These are phyloP conservation scores for Chymomyza costata DNA, from an alignment of 1,140 invertebrate species.

Conservation along the genomic window DNA sequence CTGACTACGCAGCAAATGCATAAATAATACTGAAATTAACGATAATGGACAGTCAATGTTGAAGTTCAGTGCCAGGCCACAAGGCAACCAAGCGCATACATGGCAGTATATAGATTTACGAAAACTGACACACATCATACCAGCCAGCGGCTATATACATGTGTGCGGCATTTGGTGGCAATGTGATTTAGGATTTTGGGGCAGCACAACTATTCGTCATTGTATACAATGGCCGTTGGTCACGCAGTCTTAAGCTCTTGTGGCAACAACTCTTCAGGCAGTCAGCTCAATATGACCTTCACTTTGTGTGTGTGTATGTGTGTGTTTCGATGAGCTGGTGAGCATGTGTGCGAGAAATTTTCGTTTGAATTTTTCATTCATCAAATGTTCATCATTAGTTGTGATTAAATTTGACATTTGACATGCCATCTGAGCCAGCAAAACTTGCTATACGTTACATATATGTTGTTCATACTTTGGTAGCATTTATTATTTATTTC, in stretches of 20 bases:
- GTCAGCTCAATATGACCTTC: slow-evolving; percentile 8
- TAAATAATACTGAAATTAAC: slow-evolving; percentile 42
- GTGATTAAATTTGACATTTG: slow-evolving; percentile 44
- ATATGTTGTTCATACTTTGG: too few relatives aligned
- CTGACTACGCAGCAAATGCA: slow-evolving; percentile 41
- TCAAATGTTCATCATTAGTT: slow-evolving; percentile 39
- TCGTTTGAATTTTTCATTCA: slow-evolving; percentile 40
- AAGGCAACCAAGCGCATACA: slow-evolving; percentile 9
- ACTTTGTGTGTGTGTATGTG: too few relatives aligned
- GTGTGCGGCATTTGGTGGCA: slow-evolving; percentile 2
- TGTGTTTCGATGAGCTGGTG: too few relatives aligned
- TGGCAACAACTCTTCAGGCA: neutral
- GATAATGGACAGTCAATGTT: slow-evolving; percentile 42
- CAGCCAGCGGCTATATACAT: neutral
- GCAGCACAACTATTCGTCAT: too few relatives aligned
- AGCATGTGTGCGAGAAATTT: slow-evolving; percentile 1
- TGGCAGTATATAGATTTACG: neutral
- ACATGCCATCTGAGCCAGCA: slow-evolving; percentile 8
- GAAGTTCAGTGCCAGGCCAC: slow-evolving; percentile 53
- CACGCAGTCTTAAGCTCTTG: slow-evolving; percentile 33
- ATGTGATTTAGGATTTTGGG: neutral
- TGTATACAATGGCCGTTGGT: slow-evolving; percentile 34
- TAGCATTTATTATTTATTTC: too few relatives aligned
- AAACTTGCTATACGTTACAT: too few relatives aligned
- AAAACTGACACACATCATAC: neutral